Evolutionary conservation across 2,113 vertebrate species (phyloP), one percentile per base, ranked within the genome.

Genomic region (Rhinolophus ferrumequinum): DNA sequence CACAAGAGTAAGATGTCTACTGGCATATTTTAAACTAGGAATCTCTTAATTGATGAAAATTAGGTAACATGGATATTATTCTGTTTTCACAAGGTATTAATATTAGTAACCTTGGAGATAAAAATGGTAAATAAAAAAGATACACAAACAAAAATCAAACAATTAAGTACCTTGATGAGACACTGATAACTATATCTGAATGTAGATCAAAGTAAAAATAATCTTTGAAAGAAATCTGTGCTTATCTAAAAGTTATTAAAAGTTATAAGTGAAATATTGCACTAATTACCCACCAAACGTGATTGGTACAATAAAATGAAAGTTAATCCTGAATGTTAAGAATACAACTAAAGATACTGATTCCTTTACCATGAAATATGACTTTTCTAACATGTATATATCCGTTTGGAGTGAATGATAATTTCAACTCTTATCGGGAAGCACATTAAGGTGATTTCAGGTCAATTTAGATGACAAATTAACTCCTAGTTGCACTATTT

Each of bases 401-500:
- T 41, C 56, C 67, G 11, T 52, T 81, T 69, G 89, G 72, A 82
- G 66, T 79, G 28, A 93, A 85, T 24, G 21, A 96, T 69, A 76
- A 90, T 58, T 26, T 82, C 76, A 60, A 64, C 21, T 77, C 92
- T 75, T 86, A 95, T 3, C 1, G 1, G 44, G 54, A 95, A 95
- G 62, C 47, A 95, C 64, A 95, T 90, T 94, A 58, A 82, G 35
- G 30, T 93, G 28, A 64, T 79, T 90, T 95, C 64, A 90, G 69
- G 90, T 89, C 90, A 92, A 38, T 89, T 91, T 62, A 86, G 75
- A 83, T 81, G 67, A 94, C 33, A 93, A 54, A 93, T 66, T 89
- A 92, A 88, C 72, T 44, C 38, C 35, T 73, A 56, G n/a, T 90
- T 67, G 70, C 3, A 82, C 12, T 69, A 28, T 54, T 75, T 90